A percentile compares a stretch with the other conserved stretches of the same genome.
Conservation (phyloP, 2,113 vertebrate genomes). For the Notiomystis cincta region DNA sequence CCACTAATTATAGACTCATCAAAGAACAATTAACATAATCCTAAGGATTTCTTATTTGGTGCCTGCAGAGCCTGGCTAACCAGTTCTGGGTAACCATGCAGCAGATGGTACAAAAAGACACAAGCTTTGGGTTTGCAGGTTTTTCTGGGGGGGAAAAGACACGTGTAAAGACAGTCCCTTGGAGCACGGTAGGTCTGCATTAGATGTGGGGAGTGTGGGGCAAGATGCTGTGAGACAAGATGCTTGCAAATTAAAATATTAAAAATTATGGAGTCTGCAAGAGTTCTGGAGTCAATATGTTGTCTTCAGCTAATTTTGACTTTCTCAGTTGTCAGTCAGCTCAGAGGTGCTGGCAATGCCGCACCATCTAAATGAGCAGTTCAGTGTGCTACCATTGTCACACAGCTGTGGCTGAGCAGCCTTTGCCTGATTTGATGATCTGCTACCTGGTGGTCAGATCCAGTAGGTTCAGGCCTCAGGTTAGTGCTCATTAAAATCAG, state of each 20-base stretch:
- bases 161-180: background rate
- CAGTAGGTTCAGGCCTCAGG: background rate
- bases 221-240: background rate
- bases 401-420: background rate
- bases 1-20: constrained; percentile 35
- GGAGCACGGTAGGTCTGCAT: background rate
- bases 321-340: background rate
- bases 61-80: background rate
- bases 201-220: background rate
- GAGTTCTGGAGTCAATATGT: background rate
- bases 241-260: background rate
- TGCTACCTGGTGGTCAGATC: background rate
- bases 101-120: background rate
- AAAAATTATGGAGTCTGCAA: background rate
- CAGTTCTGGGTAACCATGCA: background rate
- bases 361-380: background rate
- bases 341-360: background rate
- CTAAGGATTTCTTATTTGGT: background rate
- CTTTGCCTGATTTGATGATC: background rate
- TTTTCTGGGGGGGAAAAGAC: background rate
- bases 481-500: background rate
- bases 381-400: background rate
- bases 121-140: background rate
- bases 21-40: constrained; percentile 29
- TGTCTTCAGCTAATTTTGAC: background rate